Base-by-base conservation (phyloP, 2,113 vertebrate species). In the Microtus richardsoni region DNA sequence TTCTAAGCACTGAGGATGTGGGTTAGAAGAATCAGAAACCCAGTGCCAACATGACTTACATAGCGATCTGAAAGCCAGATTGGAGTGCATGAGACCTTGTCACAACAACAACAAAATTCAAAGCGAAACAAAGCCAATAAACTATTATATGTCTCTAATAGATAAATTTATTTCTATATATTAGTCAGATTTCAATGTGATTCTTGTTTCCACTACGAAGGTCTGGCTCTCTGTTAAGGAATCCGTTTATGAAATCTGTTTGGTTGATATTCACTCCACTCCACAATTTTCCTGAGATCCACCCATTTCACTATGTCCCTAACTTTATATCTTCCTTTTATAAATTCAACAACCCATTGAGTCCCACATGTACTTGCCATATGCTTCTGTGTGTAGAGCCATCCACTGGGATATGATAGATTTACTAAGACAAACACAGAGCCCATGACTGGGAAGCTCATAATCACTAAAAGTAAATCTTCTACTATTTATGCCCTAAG, bases 361-460 rank as follows among this genome's bases (percentile, higher is more conserved):
- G 5, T 16, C 5, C 12, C 7, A 2, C 13, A 16, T 82, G 12
- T 58, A 7, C 11, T 39, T 2, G 3, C 11, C 11, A 26, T 39
- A 7, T 26, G 64, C 36, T 80, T 80, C 22, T 39, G 2, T 24
- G 24, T 36, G 77, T 54, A n/a, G 16, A 21, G 5, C 5, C 36
- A n/a, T 21, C 33, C 17, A 12, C 3, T 13, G 10, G 17, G 11
- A 60, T n/a, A 16, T 1, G 9, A 60, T 16, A 82, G 79, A 39
- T 11, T 39, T 54, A 26, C 36, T 54, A 82, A n/a, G 21, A 60
- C 2, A 36, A 24, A 39, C 36, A 82, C 12, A 82, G 12, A 58
- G 12, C 7, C 22, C 17, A 82, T 82, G 21, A 7, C 13, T 26
- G 11, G 11, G 10, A 82, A 24, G 22, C 36, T 82, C 36, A 58